phyloP scores from a whole-genome alignment of 2,797 vertebrate species.

The Alectoris magna region DNA sequence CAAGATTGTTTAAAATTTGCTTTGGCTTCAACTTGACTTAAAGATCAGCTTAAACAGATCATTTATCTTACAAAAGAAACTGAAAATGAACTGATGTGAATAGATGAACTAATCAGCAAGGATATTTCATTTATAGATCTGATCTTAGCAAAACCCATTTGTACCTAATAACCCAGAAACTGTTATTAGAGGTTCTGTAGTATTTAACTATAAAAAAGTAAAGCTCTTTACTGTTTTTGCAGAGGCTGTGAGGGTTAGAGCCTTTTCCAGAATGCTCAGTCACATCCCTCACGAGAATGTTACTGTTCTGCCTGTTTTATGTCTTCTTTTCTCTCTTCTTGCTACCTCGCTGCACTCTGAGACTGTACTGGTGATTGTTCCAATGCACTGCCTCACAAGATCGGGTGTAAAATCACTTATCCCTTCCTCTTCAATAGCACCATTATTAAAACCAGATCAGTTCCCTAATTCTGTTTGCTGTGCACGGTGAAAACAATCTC shows the following conservation, averaged over 20 bases:
- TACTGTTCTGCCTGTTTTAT: background rate
- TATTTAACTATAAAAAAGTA: background rate
- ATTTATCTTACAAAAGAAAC: background rate
- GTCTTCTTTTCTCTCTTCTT: background rate
- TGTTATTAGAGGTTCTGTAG: background rate
- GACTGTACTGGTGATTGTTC: background rate
- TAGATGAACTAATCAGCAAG: background rate
- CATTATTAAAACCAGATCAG: background rate
- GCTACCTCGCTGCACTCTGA: background rate
- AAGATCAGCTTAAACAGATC: background rate
- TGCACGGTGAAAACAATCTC: background rate
- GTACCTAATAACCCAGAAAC: background rate
- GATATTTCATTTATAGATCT: background rate
- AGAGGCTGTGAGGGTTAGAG: background rate
- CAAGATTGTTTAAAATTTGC: background rate
- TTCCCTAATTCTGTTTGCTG: background rate
- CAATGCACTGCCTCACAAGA: background rate
- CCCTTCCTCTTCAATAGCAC: background rate
- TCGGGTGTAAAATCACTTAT: background rate
- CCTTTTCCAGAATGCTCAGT: background rate
- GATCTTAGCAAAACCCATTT: background rate
- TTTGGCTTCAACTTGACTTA: background rate
- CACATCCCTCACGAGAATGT: fast-evolving
- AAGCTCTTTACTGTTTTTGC: background rate
- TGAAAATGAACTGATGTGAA: background rate